Conservation (phyloP, 2,888 invertebrate genomes). For the Liopterus haemorrhoidalis region DNA sequence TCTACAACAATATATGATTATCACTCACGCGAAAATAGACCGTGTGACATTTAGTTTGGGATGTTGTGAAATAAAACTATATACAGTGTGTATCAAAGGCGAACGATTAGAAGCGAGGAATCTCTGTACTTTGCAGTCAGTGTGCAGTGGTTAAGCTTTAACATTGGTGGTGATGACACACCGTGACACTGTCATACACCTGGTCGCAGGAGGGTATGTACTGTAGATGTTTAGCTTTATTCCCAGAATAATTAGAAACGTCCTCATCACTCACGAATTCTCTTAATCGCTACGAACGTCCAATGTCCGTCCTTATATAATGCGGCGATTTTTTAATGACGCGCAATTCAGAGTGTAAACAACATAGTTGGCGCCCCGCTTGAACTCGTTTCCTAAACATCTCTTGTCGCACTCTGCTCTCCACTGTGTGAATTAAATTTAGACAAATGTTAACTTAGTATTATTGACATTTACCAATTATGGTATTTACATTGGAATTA, state of each 20-base stretch:
- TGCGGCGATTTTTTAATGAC: conserved; percentile 18
- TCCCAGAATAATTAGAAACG: too few relatives aligned
- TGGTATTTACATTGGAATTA: too few relatives aligned
- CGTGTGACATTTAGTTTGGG: conserved; percentile 18
- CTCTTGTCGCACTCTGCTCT: too few relatives aligned
- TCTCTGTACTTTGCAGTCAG: too few relatives aligned
- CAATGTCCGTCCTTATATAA: conserved; percentile 18
- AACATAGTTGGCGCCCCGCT: conserved; percentile 22
- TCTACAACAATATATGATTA: too few relatives aligned
- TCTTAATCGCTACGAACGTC: too few relatives aligned
- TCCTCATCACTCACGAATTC: too few relatives aligned
- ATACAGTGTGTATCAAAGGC: conserved; percentile 3
- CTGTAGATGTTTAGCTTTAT: too few relatives aligned
- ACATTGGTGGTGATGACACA: conserved; percentile 57
- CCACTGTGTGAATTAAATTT: too few relatives aligned
- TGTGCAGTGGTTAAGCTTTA: conserved; percentile 14
- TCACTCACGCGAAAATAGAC: conserved; percentile 16
- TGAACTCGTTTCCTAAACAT: conserved; percentile 15
- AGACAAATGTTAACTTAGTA: too few relatives aligned
- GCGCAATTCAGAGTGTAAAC: conserved; percentile 23
- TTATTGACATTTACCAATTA: too few relatives aligned
- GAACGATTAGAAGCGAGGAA: too few relatives aligned
- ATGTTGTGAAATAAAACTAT: conserved; percentile 19
- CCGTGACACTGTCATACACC: conserved; percentile 85
- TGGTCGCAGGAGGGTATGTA: conserved; percentile 92